Conservation (phyloP, 2,797 vertebrate species). For the Carapus acus region DNA sequence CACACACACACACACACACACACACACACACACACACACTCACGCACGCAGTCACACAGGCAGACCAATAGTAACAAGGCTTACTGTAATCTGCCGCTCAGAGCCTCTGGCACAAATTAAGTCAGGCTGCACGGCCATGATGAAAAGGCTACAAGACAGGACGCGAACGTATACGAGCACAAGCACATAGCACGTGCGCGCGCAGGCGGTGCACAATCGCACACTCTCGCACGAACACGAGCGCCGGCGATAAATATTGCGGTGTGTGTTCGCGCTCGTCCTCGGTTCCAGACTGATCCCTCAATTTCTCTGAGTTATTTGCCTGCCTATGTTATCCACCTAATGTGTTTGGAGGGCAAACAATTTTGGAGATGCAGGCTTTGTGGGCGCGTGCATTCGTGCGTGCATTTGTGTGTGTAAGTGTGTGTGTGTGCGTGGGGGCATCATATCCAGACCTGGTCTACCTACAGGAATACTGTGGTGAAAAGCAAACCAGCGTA, state of each 20-base stretch:
- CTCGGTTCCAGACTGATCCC: constrained; percentile 4
- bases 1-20: constrained; percentile 14
- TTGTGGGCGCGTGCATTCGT: no score
- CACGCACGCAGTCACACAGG: constrained; percentile 1
- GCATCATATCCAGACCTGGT: no score
- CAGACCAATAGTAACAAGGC: constrained; percentile 15
- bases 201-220: no score
- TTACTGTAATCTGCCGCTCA: constrained; percentile 59
- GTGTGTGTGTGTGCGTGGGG: no score
- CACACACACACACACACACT: constrained; percentile 18
- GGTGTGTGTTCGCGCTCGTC: constrained; percentile 2
- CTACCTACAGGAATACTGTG: no score
- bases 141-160: constrained; percentile 35
- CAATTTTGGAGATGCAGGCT: background rate
- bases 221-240: background rate
- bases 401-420: no score
- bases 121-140: constrained; percentile 38
- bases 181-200: constrained; percentile 11
- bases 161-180: constrained; percentile 4
- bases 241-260: constrained; percentile 1
- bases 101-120: constrained; percentile 52
- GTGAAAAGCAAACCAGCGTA: background rate
- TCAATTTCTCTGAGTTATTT: background rate
- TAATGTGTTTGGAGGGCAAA: background rate
- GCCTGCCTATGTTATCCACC: background rate